These are phyloP conservation scores for Apolygus lucorum DNA, from an alignment of 1,140 invertebrate species.

Conservation along the genomic window DNA sequence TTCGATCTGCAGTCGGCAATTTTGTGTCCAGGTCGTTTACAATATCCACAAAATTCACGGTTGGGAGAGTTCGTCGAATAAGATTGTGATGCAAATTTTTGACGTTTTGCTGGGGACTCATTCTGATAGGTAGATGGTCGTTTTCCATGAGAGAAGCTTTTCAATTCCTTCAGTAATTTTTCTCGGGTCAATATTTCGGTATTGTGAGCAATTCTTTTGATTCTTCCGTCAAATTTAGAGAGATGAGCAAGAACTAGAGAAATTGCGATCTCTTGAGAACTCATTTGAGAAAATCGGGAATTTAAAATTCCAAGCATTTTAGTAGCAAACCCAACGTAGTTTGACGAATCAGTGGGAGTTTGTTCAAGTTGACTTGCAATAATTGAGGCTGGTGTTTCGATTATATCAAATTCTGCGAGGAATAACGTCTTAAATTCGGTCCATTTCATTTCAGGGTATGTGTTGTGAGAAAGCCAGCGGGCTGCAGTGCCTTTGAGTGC, in stretches of 20 bases:
- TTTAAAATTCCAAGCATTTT: neutral
- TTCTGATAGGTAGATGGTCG: neutral
- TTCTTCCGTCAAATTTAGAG: conserved; percentile 16
- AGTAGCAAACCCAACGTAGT: neutral
- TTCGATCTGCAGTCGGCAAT: neutral
- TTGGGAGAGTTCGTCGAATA: neutral
- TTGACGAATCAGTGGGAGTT: neutral
- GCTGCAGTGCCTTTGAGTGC: conserved; percentile 24
- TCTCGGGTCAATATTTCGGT: conserved; percentile 20
- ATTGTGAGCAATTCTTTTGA: conserved; percentile 24
- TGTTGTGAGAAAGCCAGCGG: conserved; percentile 19
- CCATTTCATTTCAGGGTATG: conserved; percentile 24
- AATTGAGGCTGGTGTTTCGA: conserved; percentile 25
- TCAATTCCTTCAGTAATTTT: conserved; percentile 25
- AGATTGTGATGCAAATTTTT: neutral
- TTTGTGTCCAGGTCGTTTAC: neutral
- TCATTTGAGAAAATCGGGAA: conserved; percentile 4
- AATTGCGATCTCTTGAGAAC: conserved; percentile 24
- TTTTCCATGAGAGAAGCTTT: conserved; percentile 11
- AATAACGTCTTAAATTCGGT: conserved; percentile 27
- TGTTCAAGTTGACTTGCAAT: conserved; percentile 17
- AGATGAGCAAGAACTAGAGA: conserved; percentile 25
- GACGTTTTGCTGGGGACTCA: neutral
- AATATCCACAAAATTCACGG: neutral
- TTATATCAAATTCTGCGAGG: conserved; percentile 12